Base-by-base conservation (phyloP, 2,113 vertebrate species). In the Caretta caretta region DNA sequence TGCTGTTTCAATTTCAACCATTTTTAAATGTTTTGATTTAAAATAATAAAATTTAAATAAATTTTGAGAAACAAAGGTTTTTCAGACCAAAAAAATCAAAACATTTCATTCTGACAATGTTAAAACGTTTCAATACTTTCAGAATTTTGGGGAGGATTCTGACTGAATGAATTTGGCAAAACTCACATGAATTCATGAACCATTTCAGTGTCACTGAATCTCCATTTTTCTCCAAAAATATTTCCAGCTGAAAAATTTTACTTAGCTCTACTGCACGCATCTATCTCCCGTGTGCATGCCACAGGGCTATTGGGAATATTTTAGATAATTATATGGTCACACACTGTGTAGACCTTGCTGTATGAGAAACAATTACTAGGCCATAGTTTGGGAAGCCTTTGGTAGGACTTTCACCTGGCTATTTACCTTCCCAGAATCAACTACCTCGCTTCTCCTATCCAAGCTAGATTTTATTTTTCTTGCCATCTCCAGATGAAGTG, bases 231-330 rank as follows among this genome's bases (percentile, higher is more conserved):
- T 69, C 35, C 35, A 69, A 35, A 35, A n/a, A 69, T 5, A 38
- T n/a, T 5, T 19, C 16, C 65, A 38, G 8, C 4, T 69, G 65
- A 69, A 69, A 38, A 69, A 69, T 69, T 69, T 38, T n/a, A n/a
- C 65, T 17, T 38, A 69, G 35, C 2, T 69, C 35, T 69, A 38
- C 35, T 69, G 65, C 8, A 38, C 29, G 3, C 13, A 35, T 65
- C 29, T 35, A 17, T 65, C 62, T 65, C 16, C 31, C 4, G 4
- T 75, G 17, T 27, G 6, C 42, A 27, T 76, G 20, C 4, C 12
- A 2, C 72, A 76, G 27, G 8, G 48, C 38, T 0, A 0, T 81
- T 78, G 19, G 12, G 62, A 31, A 22, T 24, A 8, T 80, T 53
- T 84, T 54, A 51, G 50, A 6, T 82, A 65, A 93, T 69, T 25